Conservation (phyloP, 2,888 invertebrate genomes). For the Lamellibrachia satsuma region DNA sequence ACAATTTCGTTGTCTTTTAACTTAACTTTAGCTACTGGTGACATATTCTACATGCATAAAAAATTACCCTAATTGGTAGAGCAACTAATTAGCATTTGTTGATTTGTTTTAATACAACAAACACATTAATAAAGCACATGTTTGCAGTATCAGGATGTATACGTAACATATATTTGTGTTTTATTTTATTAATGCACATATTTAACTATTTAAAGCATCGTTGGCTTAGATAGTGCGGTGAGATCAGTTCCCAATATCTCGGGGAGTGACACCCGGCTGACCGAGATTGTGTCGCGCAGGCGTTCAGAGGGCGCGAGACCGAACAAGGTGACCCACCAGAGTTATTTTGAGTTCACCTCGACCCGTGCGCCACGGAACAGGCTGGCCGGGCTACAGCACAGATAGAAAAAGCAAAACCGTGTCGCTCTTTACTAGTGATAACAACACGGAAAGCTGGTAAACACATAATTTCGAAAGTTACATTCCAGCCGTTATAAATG, state of each 20-base stretch:
- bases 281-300: background rate
- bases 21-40: background rate
- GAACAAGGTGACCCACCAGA: background rate
- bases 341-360: slow-evolving; percentile 17
- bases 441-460: background rate
- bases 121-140: background rate
- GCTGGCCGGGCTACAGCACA: background rate
- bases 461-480: background rate
- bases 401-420: background rate
- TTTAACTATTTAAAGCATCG: too few relatives aligned
- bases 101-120: background rate
- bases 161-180: too few relatives aligned
- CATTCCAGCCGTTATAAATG: background rate
- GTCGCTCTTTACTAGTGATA: background rate
- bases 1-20: background rate
- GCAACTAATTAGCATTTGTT: background rate
- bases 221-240: too few relatives aligned
- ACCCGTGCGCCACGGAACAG: background rate
- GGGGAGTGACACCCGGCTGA: background rate
- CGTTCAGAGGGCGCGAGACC: background rate
- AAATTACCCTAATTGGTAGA: background rate
- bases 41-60: background rate
- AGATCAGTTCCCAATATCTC: background rate
- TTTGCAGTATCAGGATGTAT: background rate
- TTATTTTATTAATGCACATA: too few relatives aligned